These are phyloP conservation scores for Pomatostomus ruficeps DNA, from an alignment of 2,113 vertebrate species.

Conservation along the genomic window DNA sequence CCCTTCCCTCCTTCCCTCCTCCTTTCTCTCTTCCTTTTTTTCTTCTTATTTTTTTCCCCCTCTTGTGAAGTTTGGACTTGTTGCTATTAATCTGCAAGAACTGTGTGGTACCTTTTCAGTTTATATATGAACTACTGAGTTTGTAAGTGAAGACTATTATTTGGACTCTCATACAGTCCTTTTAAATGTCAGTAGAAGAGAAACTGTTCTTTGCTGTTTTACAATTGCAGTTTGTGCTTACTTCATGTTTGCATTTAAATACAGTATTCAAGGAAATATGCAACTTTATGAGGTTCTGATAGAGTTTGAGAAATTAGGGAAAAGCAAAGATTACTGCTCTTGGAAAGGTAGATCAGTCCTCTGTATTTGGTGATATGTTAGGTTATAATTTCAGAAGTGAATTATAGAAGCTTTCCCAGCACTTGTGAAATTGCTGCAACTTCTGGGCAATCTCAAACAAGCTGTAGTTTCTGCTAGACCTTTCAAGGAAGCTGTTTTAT, in stretches of 20 bases:
- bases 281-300: neutral
- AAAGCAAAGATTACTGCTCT: neutral
- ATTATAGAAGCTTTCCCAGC: neutral
- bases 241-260: neutral
- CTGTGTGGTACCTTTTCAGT: neutral
- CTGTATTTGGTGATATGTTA: neutral
- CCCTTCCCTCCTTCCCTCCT: neutral
- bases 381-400: neutral
- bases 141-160: neutral
- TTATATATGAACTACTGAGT: neutral
- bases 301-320: neutral
- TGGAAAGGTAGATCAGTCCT: neutral
- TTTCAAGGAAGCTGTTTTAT: neutral
- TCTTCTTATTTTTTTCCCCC: rapidly evolving
- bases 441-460: neutral
- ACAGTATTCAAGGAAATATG: neutral
- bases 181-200: neutral
- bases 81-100: neutral
- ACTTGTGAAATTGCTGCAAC: neutral
- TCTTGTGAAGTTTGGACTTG: neutral
- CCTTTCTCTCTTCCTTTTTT: neutral
- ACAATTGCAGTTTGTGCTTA: neutral
- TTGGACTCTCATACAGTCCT: neutral
- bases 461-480: neutral
- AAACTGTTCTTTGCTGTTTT: neutral